Evolutionary conservation across 1,140 invertebrate species (phyloP), one percentile per base, ranked within the genome.

Genomic region (Oryctes rhinoceros): DNA sequence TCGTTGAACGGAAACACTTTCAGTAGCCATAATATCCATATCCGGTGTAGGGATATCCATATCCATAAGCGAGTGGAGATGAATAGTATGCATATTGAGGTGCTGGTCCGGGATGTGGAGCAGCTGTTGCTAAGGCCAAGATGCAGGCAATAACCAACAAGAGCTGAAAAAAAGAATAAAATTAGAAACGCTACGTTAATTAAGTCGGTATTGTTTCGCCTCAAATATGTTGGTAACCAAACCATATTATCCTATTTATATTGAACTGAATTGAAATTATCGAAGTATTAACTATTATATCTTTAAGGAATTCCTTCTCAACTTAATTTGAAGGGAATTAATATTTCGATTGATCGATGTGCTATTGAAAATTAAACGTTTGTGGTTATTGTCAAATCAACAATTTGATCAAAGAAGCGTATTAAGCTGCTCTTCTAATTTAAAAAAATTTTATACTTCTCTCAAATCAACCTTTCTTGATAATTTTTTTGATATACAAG

Each of bases 31-130:
- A 20, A 30, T 71, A 71, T 20, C 65, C 65, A 30, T 71, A 71
- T 15, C 35, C 20, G 4, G 7, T 13, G 24, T 71, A 71, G 13
- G 65, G 65, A 71, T 71, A 71, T 9, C 65, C 65, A 24, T 71
- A 71, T 35, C 18, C 18, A 24, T 71, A 71, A 4, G 20, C 65
- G 11, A 71, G 11, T 24, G 65, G 65, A 37, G 65, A 11, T 30
- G 65, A 71, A 24, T 71, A 71, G 35, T 71, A 71, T 35, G 30
- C 65, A 35, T 71, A 71, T 24, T 71, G 65, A 7, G 65, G 65
- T 24, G 13, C 65, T 35, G 65, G 53, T 2, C 15, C 53, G 13
- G 53, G 65, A 71, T 71, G 65, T 7, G 65, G 65, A 15, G 65
- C 65, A 24, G 65, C 65, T 37, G 24, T 7, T 71, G 35, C 65